Conservation (phyloP, 2,113 vertebrate species). For the Clarias macrocephalus region DNA sequence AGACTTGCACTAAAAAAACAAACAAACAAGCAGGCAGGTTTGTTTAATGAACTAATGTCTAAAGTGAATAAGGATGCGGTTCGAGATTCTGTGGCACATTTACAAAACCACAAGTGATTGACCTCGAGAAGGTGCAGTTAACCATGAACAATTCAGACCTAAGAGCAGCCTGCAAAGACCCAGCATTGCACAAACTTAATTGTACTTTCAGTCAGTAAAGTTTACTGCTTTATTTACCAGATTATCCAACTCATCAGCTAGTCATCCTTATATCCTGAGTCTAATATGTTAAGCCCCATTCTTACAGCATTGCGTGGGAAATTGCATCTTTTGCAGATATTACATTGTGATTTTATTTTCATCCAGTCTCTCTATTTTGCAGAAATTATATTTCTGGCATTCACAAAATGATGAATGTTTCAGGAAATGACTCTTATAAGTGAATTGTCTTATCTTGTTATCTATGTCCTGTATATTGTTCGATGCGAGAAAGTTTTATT, state of each 20-base stretch:
- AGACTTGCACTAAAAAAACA: not conserved
- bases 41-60: constrained; percentile 21
- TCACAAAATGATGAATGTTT: not conserved
- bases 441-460: not conserved
- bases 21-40: constrained; percentile 18
- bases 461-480: not conserved
- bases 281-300: not conserved
- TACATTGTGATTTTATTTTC: not conserved
- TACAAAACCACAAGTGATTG: not conserved
- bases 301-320: not conserved
- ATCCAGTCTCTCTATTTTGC: not conserved
- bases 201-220: not conserved
- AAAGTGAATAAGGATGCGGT: not conserved
- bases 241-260: not conserved
- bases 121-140: not conserved
- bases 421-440: not conserved
- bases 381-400: not conserved
- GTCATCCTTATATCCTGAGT: not conserved
- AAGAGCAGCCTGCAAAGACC: not conserved
- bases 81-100: not conserved
- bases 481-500: not conserved
- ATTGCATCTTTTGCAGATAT: not conserved
- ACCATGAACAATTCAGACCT: not conserved
- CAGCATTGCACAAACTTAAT: not conserved
- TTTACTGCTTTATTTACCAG: not conserved